Base-by-base conservation (phyloP, 2,113 vertebrate genomes). In the Euleptes europaea region DNA sequence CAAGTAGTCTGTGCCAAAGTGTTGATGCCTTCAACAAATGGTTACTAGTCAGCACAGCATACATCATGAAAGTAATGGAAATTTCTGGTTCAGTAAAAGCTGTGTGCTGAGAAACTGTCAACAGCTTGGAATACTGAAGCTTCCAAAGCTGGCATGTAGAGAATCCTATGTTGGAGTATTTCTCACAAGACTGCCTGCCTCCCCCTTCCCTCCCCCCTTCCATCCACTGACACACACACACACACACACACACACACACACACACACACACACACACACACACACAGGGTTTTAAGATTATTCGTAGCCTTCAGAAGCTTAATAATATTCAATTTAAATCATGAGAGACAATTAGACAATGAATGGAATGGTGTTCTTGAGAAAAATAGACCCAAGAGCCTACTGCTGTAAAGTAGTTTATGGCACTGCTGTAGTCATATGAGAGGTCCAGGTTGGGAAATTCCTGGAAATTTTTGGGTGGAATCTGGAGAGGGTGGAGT, bases 41-140 rank as follows among this genome's bases (percentile, higher is more conserved):
- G 33, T 35, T 69, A n/a, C 33, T 57, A 60, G 19, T 40, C 35
- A 80, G 49, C 38, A 35, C 12, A 7, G 51, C 72, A 14, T 11
- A 13, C 23, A 80, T 70, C 54, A 0, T 10, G 31, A 5, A 12
- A 72, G 65, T 1, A 13, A 66, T 4, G 7, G 12, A 72, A 88
- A 54, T 31, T 84, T 69, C n/a, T 84, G 71, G 81, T 71, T 47
- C 26, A 23, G 14, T 23, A 80, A 69, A 47, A 42, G 49, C 28
- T 85, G 54, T 17, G 10, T 11, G 10, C 71, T 0, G 1, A n/a
- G 84, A 54, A 84, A 0, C 0, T 31, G 8, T 8, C 23, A 26
- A 6, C 78, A 14, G 54, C 71, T 47, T 23, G 38, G 49, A 1
- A n/a, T 33, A n/a, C 66, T 23, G 91, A 2, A 5, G 13, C 17